Evolutionary conservation across 2,888 invertebrate species (phyloP).

Genomic region (Ceraclea dissimilis): DNA sequence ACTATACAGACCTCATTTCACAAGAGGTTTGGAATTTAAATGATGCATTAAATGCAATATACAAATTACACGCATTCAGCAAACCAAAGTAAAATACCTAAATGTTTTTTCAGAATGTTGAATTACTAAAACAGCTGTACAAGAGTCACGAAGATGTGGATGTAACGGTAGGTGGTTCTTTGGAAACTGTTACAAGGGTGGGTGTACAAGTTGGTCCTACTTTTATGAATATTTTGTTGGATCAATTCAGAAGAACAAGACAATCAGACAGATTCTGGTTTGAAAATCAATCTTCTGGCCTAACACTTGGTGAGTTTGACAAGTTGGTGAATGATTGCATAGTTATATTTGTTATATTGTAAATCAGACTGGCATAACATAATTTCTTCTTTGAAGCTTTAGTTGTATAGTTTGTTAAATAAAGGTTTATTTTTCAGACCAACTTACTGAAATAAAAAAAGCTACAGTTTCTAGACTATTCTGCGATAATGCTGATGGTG

Average conservation of each 20-base stretch:
- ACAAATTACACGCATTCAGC: no score
- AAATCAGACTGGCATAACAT: no score
- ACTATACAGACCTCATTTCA: constrained; percentile 51
- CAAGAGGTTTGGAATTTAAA: constrained; percentile 34
- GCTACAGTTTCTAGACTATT: constrained; percentile 49
- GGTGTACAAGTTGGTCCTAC: constrained; percentile 32
- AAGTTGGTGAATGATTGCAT: no score
- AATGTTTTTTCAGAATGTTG: constrained; percentile 31
- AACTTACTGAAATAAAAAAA: constrained; percentile 52
- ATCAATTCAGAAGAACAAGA: constrained; percentile 43
- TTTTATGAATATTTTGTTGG: constrained; percentile 43
- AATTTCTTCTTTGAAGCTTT: no score
- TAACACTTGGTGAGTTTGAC: constrained; percentile 18
- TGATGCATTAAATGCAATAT: no score
- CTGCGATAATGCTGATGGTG: constrained; percentile 51
- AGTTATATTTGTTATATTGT: no score
- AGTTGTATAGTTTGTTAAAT: no score
- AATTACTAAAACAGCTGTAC: constrained; percentile 31
- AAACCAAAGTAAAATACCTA: no score
- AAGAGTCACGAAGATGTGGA: constrained; percentile 44
- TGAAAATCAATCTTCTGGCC: constrained; percentile 26
- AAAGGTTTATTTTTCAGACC: constrained; percentile 28
- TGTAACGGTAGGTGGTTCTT: constrained; percentile 41
- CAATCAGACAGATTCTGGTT: constrained; percentile 46
- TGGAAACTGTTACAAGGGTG: constrained; percentile 31